These are phyloP conservation scores for Dendrolimus kikuchii DNA, from an alignment of 1,140 invertebrate species.

Conservation along the genomic window DNA sequence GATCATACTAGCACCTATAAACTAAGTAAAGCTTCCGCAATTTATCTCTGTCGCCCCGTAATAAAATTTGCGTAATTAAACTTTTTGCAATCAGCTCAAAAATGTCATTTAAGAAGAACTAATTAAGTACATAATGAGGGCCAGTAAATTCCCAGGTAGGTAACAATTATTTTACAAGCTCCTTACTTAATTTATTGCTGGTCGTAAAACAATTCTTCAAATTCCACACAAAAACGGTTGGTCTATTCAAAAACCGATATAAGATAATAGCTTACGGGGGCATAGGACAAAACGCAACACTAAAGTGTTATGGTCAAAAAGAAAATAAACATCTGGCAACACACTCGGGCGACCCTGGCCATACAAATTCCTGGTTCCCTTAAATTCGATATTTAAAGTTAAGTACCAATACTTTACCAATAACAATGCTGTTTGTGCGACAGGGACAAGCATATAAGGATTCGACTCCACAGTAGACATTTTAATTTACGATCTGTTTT, in stretches of 20 bases:
- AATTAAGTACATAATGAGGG: constrained; percentile 44
- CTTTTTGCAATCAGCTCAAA: no score
- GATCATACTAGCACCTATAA: no score
- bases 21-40: no score
- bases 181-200: constrained; percentile 51
- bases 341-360: constrained; percentile 21
- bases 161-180: constrained; percentile 24
- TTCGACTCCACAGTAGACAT: constrained; percentile 44
- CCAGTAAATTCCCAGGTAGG: constrained; percentile 24
- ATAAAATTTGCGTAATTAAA: no score
- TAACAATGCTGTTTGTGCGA: constrained; percentile 40
- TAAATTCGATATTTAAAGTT: constrained; percentile 61
- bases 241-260: constrained; percentile 47
- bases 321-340: constrained; percentile 59
- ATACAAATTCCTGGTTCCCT: constrained; percentile 51
- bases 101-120: constrained; percentile 6
- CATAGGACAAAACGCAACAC: constrained; percentile 60
- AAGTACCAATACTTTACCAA: constrained; percentile 55
- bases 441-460: constrained; percentile 30
- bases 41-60: no score
- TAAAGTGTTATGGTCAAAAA: constrained; percentile 45
- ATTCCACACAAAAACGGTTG: constrained; percentile 54
- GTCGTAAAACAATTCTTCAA: constrained; percentile 67
- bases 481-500: constrained; percentile 67
- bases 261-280: constrained; percentile 59